These are phyloP conservation scores for Falco biarmicus DNA, from an alignment of 2,797 vertebrate species.

Conservation along the genomic window DNA sequence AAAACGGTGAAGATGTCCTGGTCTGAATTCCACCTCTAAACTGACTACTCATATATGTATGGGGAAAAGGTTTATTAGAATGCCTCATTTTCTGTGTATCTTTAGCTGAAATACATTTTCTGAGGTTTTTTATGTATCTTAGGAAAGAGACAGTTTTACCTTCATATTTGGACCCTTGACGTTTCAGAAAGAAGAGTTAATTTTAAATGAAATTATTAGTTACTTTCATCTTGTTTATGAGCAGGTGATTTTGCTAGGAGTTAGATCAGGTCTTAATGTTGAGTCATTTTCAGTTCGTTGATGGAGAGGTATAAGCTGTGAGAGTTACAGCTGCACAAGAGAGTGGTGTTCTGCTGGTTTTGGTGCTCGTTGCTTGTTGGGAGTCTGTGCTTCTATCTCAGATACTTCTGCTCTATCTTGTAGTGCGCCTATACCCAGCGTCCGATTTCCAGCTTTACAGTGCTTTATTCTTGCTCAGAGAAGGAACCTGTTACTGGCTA, in stretches of 20 bases:
- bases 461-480: background rate
- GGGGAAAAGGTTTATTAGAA: background rate
- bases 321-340: background rate
- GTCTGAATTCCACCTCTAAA: background rate
- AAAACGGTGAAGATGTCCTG: background rate
- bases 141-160: background rate
- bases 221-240: background rate
- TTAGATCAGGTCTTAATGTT: background rate
- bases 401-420: background rate
- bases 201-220: background rate
- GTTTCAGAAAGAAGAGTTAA: background rate
- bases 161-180: background rate
- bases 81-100: background rate
- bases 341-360: background rate
- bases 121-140: background rate
- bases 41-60: background rate
- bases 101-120: background rate
- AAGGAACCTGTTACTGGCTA: background rate
- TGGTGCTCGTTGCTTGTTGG: background rate
- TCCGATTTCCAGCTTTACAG: background rate
- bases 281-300: background rate
- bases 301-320: background rate
- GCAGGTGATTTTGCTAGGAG: background rate
- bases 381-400: background rate
- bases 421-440: background rate